Conservation (phyloP, 2,113 vertebrate species). For the Cariama cristata region DNA sequence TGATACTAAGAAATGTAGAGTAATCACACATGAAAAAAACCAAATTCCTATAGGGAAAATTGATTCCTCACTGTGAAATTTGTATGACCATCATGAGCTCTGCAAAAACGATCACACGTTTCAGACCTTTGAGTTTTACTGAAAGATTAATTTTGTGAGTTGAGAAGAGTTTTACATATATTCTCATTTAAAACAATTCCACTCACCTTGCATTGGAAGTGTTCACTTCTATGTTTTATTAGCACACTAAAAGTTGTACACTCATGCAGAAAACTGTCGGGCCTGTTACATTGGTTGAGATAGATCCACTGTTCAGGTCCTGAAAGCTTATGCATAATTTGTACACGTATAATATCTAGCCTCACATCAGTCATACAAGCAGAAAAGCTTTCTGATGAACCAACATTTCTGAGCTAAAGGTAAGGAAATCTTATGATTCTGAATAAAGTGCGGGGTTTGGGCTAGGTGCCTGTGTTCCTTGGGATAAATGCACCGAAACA, state of each 20-base stretch:
- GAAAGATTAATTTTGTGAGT: neutral
- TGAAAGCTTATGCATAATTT: neutral
- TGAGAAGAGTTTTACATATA: neutral
- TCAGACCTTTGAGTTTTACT: neutral
- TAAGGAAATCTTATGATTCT: neutral
- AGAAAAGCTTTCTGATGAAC: neutral
- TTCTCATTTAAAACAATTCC: neutral
- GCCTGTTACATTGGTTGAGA: neutral
- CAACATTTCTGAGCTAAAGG: neutral
- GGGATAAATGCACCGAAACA: neutral
- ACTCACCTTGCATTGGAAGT: neutral
- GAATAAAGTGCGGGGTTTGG: neutral
- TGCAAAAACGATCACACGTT: neutral
- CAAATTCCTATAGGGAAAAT: neutral
- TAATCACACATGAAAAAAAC: neutral
- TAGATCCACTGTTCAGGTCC: neutral
- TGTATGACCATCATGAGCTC: neutral
- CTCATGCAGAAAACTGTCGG: accelerated
- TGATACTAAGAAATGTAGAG: neutral
- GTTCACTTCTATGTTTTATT: neutral
- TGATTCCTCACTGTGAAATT: neutral
- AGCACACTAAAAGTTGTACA: neutral
- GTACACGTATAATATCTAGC: neutral
- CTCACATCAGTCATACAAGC: neutral
- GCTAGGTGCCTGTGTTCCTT: neutral